Evolutionary conservation across 2,113 vertebrate genomes (phyloP), one percentile per base, ranked within the genome.

Genomic region (Gymnobelideus leadbeateri): DNA sequence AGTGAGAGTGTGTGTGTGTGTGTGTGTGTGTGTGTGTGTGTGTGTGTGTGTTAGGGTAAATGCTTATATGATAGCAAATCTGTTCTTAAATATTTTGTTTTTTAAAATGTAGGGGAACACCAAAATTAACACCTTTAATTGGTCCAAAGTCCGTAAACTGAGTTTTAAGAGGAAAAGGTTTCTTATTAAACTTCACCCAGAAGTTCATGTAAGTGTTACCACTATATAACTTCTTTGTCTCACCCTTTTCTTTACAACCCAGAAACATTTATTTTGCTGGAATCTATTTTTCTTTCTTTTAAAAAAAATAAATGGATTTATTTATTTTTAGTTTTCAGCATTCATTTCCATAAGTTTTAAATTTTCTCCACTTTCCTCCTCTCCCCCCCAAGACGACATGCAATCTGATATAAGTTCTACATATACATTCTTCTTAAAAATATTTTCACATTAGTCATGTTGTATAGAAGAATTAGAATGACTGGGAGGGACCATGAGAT

Each of bases 101-200:
- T 94, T 95, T 95, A 47, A 90, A 8, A 96, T 98, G 92, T 91
- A 99, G 99, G 99, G 99, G 52, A 98, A 98, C 97, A 99, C 99
- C n/a, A 99, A 99, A 98, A 99, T 99, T 95, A 99, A 99, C 91
- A 99, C 99, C 3, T 99, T 99, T 97, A 99, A 99, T 95, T 99
- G 99, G 99, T 99, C 99, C 43, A 99, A 99, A 98, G 99, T 99
- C 97, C 99, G 99, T 92, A 99, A 99, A 96, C 98, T 99, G 94
- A 99, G 99, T 98, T 99, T 99, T 98, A 99, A 99, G 98, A 99
- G 99, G 98, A 99, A 99, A 96, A 98, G 99, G 1, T 99, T 99
- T 98, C 99, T 99, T 92, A 99, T 99, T 97, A 99, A 99, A 94
- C 99, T 99, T 55, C 99, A 99, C 96, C 99, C 99, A 51, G 99